These are phyloP conservation scores for Diachrysia chrysitis DNA, from an alignment of 2,888 invertebrate genomes.

Conservation along the genomic window DNA sequence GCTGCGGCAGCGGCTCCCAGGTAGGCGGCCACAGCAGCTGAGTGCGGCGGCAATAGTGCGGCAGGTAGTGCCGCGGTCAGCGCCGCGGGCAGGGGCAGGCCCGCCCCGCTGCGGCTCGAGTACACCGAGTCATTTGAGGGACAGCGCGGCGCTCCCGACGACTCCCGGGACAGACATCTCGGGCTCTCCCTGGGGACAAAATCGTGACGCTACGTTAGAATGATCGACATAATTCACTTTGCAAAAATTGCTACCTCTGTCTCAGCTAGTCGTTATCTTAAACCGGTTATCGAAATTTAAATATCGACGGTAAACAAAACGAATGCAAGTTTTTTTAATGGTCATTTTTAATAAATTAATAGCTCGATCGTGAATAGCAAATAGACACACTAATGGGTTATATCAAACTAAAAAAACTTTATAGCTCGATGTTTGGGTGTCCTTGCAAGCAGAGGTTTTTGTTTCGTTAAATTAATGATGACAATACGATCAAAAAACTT, in stretches of 20 bases:
- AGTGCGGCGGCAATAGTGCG: slow-evolving; percentile 93
- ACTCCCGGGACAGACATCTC: slow-evolving; percentile 95
- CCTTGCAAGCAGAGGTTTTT: slow-evolving; percentile 42
- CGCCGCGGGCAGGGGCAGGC: slow-evolving; percentile 87
- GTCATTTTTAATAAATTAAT: slow-evolving; percentile 64
- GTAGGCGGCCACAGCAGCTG: slow-evolving; percentile 95
- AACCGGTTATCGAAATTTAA: slow-evolving; percentile 71
- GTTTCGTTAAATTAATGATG: slow-evolving; percentile 39
- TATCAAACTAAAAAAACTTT: slow-evolving; percentile 48
- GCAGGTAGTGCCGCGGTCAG: slow-evolving; percentile 91
- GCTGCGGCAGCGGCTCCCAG: slow-evolving; percentile 93
- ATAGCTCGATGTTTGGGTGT: slow-evolving; percentile 49
- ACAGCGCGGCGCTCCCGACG: slow-evolving; percentile 92
- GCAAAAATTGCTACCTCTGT: slow-evolving; percentile 54
- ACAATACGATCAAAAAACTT: slow-evolving; percentile 34
- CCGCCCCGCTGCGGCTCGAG: slow-evolving; percentile 90
- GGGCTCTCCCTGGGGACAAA: slow-evolving; percentile 94
- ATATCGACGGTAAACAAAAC: slow-evolving; percentile 68
- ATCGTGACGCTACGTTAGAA: slow-evolving; percentile 65
- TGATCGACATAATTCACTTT: slow-evolving; percentile 67
- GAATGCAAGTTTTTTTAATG: slow-evolving; percentile 65
- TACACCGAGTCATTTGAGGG: slow-evolving; percentile 94
- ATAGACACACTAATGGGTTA: slow-evolving; percentile 57
- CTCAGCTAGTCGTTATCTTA: slow-evolving; percentile 51
- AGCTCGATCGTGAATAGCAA: slow-evolving; percentile 63